Base-by-base conservation (phyloP, 2,797 vertebrate species). In the Oreortyx pictus region DNA sequence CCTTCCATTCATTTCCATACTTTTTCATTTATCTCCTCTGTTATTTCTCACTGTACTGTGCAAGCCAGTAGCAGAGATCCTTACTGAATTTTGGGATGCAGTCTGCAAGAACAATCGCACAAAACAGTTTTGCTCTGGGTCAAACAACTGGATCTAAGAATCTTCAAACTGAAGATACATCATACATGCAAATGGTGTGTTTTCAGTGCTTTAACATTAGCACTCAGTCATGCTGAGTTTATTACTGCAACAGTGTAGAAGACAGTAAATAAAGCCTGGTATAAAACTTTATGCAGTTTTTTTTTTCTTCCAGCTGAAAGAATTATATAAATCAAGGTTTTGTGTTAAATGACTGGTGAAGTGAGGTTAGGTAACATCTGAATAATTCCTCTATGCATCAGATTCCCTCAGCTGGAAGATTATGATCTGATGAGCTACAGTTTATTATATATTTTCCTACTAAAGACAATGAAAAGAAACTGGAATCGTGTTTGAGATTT, bases 241-340 rank as follows among this genome's bases (percentile, higher is more conserved):
- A 87, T 95, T 95, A 85, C 79, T 89, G 56, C 75, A 95, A 77
- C 90, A 81, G 78, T 20, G 61, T 92, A 31, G 54, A 81, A 85
- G 78, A 47, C 50, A 89, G 79, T 93, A 93, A 95, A 90, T 90
- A 85, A 87, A 91, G 49, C 27, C 52, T 90, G 65, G n/a, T 41
- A 71, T 92, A 92, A 90, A 94, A 80, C 31, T 86, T 93, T 50
- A 91, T 50, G 61, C 52, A 68, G 57, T 67, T 88, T 52, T 44
- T 64, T 39, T 60, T 61, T 79, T 86, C 72, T 65, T 77, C 61
- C 72, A 84, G 29, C 2, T 82, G 78, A 78, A 88, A 77, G 71
- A 70, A 67, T 7, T 3, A 61, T 37, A 54, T 18, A 54, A 90
- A 71, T 85, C 49, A 90, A 74, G 57, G 20, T 24, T 14, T 14